These are phyloP conservation scores for Papilio gigon DNA, from an alignment of 2,888 invertebrate species.

Conservation along the genomic window DNA sequence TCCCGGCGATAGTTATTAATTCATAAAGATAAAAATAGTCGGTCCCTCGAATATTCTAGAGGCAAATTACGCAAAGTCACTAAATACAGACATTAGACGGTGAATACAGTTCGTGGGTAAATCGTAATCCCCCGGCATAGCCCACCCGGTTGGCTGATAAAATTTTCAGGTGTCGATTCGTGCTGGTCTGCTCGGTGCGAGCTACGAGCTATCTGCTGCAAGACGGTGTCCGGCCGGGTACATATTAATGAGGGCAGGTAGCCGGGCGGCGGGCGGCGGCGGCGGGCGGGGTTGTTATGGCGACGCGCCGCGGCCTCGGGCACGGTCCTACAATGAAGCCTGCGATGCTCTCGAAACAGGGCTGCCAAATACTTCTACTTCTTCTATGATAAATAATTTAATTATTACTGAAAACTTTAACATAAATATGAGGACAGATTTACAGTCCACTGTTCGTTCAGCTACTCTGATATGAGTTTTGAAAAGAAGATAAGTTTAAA, in stretches of 20 bases:
- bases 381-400: not conserved
- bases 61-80: not conserved
- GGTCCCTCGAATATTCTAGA: not conserved
- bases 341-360: conserved; percentile 56
- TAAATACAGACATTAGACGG: not conserved
- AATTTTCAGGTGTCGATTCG: conserved; percentile 56
- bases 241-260: conserved; percentile 78
- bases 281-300: conserved; percentile 65
- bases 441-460: too few species aligned
- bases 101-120: not conserved
- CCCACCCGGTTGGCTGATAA: conserved; percentile 44
- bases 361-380: conserved; percentile 42
- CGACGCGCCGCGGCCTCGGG: conserved; percentile 77
- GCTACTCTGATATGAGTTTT: too few species aligned
- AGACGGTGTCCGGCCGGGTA: conserved; percentile 74
- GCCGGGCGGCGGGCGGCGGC: conserved; percentile 50
- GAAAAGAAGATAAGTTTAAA: too few species aligned
- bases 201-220: conserved; percentile 57
- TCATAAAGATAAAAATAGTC: too few species aligned
- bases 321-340: conserved; percentile 72
- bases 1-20: too few species aligned
- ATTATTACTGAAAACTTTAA: not conserved
- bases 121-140: conserved; percentile 18
- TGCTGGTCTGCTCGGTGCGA: conserved; percentile 43
- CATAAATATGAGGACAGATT: too few species aligned